Conservation (phyloP, 2,113 vertebrate species). For the Phalacrocorax pelagicus region DNA sequence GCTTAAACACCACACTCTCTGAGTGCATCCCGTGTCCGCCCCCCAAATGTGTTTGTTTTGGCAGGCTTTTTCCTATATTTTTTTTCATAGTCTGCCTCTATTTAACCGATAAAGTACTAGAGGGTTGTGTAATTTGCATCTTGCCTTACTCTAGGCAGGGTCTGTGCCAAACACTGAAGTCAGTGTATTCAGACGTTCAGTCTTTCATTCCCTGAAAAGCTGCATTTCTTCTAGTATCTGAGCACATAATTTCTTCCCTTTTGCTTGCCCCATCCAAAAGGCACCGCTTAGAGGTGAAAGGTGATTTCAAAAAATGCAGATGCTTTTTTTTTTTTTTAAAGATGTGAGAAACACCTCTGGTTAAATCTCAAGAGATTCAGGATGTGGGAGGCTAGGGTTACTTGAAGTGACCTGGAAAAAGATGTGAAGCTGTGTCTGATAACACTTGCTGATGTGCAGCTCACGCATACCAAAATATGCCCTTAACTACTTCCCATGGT, state of each 20-base stretch:
- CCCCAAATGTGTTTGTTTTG: not conserved
- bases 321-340: not conserved
- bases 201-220: not conserved
- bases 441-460: not conserved
- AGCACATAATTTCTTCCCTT: not conserved
- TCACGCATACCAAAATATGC: not conserved
- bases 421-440: not conserved
- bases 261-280: not conserved
- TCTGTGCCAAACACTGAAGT: accelerated
- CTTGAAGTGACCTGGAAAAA: not conserved
- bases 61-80: not conserved
- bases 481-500: not conserved
- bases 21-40: accelerated
- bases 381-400: not conserved
- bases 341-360: not conserved
- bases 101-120: not conserved
- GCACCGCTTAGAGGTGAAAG: not conserved
- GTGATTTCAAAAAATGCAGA: not conserved
- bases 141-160: not conserved
- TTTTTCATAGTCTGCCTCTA: not conserved
- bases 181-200: not conserved
- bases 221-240: accelerated
- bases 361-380: not conserved
- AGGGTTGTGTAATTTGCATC: not conserved
- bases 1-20: not conserved